Percentiles rank a stretch among this genome's conserved stretches.
Conservation (phyloP, 35 echinoderm and acorn worm genomes). For the Lytechinus pictus region DNA sequence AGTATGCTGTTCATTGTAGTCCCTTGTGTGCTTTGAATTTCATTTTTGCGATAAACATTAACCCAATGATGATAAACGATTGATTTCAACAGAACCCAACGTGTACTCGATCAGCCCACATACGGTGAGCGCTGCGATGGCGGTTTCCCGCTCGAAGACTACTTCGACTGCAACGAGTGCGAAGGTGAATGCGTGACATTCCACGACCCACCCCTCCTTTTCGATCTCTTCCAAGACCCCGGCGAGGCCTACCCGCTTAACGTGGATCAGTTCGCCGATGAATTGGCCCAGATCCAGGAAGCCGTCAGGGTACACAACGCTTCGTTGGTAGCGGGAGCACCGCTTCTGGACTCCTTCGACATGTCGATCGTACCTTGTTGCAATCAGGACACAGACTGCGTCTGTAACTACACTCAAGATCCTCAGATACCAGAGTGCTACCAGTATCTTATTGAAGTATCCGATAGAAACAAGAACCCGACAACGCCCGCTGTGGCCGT, state of each 20-base stretch:
- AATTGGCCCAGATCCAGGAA: conserved; percentile 49
- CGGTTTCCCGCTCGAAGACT: conserved; percentile 51
- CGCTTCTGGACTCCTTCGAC: conserved; percentile 13
- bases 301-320: conserved; percentile 20
- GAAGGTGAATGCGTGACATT: conserved; percentile 39
- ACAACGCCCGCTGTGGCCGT: neutral
- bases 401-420: conserved; percentile 57
- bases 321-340: conserved; percentile 15
- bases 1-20: neutral
- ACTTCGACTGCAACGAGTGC: conserved; percentile 59
- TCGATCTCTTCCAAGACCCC: conserved; percentile 65
- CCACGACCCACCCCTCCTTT: conserved; percentile 66
- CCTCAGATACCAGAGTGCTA: neutral
- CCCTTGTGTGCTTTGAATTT: neutral
- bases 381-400: conserved; percentile 65
- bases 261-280: neutral
- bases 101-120: neutral
- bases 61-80: neutral
- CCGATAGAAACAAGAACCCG: neutral
- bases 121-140: conserved; percentile 31
- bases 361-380: conserved; percentile 62
- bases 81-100: neutral
- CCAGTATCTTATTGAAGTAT: neutral
- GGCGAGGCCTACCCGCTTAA: conserved; percentile 62
- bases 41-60: neutral